A percentile compares a stretch with the other conserved stretches of the same genome.
Evolutionary conservation across 2,797 vertebrate species (phyloP).

Genomic region (Momotus momota): DNA sequence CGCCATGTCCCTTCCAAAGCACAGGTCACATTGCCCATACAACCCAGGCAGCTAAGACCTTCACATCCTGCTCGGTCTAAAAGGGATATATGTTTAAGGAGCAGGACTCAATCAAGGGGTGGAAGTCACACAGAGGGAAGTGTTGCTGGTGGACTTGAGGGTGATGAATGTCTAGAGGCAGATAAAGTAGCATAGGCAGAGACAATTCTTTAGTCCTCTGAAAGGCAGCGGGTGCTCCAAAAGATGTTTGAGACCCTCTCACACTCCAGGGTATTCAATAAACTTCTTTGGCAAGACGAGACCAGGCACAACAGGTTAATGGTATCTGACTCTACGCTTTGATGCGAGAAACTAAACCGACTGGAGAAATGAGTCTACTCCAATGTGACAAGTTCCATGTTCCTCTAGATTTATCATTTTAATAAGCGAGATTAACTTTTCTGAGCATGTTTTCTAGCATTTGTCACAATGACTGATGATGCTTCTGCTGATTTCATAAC

Average conservation of each 20-base stretch:
- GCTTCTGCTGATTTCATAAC: not conserved
- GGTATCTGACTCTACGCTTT: not conserved
- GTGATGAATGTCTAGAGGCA: not conserved
- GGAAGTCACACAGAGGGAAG: not conserved
- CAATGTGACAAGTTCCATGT: not conserved
- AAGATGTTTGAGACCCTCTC: not conserved
- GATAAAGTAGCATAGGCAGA: too few relatives aligned
- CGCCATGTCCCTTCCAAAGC: not conserved
- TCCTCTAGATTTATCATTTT: constrained; percentile 9
- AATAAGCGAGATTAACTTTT: constrained; percentile 30
- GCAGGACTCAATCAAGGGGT: not conserved
- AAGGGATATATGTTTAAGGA: accelerated
- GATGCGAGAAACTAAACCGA: not conserved
- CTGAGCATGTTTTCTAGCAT: not conserved
- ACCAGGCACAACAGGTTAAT: not conserved
- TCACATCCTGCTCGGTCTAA: not conserved
- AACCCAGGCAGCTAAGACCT: not conserved
- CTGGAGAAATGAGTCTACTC: not conserved
- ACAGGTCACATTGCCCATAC: not conserved
- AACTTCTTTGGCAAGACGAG: not conserved
- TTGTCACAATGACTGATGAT: constrained; percentile 7
- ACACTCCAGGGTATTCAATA: not conserved
- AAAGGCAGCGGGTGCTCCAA: not conserved
- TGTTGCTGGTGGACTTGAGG: accelerated
- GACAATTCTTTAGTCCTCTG: not conserved